phyloP scores from a whole-genome alignment of 1,140 invertebrate genomes.

The Trachymyrmex cornetzi region DNA sequence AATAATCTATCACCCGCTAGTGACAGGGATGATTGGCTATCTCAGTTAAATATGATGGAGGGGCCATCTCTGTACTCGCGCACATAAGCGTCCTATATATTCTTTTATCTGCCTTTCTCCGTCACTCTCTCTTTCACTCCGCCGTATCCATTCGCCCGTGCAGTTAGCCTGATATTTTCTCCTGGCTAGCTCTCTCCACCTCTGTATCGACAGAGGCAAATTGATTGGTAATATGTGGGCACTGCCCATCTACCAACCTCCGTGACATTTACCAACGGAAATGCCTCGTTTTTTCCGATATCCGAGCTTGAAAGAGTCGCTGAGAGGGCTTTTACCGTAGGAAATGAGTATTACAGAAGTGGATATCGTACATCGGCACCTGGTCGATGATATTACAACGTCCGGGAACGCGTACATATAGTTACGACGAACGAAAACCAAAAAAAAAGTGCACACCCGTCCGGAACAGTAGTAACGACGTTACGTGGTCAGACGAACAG shows the following conservation, averaged over 20 bases:
- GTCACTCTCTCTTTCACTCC: constrained; percentile 52
- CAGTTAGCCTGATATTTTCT: constrained; percentile 64
- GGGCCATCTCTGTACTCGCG: constrained; percentile 60
- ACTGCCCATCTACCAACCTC: constrained; percentile 69
- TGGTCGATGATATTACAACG: constrained; percentile 66
- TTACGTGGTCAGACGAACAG: background rate
- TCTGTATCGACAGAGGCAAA: constrained; percentile 77
- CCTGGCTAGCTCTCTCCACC: constrained; percentile 48
- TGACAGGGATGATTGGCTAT: constrained; percentile 76
- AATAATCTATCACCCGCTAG: constrained; percentile 77
- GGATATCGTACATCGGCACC: constrained; percentile 64
- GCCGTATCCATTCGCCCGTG: constrained; percentile 31
- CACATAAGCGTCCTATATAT: constrained; percentile 44
- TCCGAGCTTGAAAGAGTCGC: constrained; percentile 73
- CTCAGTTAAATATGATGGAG: constrained; percentile 78
- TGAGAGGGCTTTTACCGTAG: constrained; percentile 75
- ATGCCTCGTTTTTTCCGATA: constrained; percentile 76
- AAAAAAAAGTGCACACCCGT: constrained; percentile 17
- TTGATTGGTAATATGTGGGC: constrained; percentile 78
- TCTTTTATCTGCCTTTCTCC: constrained; percentile 3
- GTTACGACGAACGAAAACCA: constrained; percentile 36
- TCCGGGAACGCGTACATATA: constrained; percentile 10
- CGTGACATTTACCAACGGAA: constrained; percentile 78
- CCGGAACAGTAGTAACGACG: constrained; percentile 30
- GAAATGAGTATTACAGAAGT: constrained; percentile 75